phyloP scores from a whole-genome alignment of 2,797 vertebrate species.

The Dromococcyx pavoninus region DNA sequence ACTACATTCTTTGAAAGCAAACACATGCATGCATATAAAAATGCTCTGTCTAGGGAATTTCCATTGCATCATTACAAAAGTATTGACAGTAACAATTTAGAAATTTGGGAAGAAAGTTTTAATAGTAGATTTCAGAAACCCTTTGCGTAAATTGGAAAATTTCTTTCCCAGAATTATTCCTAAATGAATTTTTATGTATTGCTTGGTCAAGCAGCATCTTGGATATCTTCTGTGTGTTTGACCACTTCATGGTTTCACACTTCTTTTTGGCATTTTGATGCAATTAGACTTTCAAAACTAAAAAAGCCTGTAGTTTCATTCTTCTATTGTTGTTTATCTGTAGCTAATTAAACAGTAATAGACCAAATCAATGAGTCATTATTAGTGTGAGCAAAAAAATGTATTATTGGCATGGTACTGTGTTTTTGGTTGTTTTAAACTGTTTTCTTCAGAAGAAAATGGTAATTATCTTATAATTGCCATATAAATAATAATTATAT shows the following conservation, averaged over 20 bases:
- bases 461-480: neutral
- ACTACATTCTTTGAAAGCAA: neutral
- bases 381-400: no score
- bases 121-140: neutral
- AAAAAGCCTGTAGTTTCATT: neutral
- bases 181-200: neutral
- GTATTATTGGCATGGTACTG: no score
- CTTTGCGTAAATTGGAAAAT: neutral
- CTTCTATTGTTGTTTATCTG: neutral
- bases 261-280: neutral
- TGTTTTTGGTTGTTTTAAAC: no score
- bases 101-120: neutral
- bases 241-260: neutral
- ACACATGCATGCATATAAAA: rapidly evolving
- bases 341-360: no score
- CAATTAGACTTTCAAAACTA: neutral
- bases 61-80: neutral
- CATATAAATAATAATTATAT: no score
- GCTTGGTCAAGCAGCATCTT: neutral
- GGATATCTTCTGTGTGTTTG: neutral
- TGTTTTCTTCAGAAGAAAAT: neutral
- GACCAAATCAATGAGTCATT: no score
- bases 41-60: neutral
- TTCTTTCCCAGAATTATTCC: neutral
- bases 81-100: neutral